A percentile compares a stretch with the other conserved stretches of the same genome.
phyloP scores from a whole-genome alignment of 2,888 invertebrate genomes.

The Zaprionus obscuricornis region DNA sequence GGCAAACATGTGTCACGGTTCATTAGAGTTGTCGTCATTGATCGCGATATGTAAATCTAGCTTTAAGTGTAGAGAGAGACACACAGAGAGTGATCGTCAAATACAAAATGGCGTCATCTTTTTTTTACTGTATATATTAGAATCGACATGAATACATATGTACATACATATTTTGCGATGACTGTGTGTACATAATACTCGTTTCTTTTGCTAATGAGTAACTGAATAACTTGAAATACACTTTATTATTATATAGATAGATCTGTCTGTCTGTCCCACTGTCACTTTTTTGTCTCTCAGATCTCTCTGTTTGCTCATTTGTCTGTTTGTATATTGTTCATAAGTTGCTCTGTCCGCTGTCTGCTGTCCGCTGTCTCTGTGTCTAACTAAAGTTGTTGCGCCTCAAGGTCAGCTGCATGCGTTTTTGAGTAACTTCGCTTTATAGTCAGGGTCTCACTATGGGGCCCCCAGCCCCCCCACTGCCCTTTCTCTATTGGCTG shows the following conservation, averaged over 20 bases:
- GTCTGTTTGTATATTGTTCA: slow-evolving; percentile 36
- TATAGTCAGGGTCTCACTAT: slow-evolving; percentile 24
- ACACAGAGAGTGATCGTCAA: slow-evolving; percentile 18
- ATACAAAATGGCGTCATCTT: slow-evolving; percentile 68
- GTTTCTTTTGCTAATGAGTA: slow-evolving; percentile 57
- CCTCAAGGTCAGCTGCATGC: slow-evolving; percentile 59
- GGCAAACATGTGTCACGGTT: slow-evolving; percentile 40
- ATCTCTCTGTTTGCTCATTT: slow-evolving; percentile 22
- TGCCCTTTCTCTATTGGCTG: slow-evolving; percentile 4
- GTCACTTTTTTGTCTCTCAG: slow-evolving; percentile 1
- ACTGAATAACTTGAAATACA: slow-evolving; percentile 21
- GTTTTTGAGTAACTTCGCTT: slow-evolving; percentile 34
- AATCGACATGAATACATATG: slow-evolving; percentile 10
- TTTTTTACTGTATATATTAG: slow-evolving; percentile 21
- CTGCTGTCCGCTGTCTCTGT: slow-evolving; percentile 30
- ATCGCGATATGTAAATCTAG: slow-evolving; percentile 38
- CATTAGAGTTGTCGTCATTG: slow-evolving; percentile 49
- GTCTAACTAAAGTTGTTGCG: slow-evolving; percentile 54
- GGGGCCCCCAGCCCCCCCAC: neutral
- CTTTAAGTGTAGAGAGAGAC: too few species aligned
- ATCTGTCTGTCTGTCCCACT: slow-evolving; percentile 23
- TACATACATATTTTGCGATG: slow-evolving; percentile 25
- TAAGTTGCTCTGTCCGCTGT: neutral
- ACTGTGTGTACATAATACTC: slow-evolving; percentile 7
- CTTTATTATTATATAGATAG: slow-evolving; percentile 26